Evolutionary conservation across 2,888 invertebrate genomes (phyloP), one percentile per base, ranked within the genome.

Genomic region (Campoletis raptor): DNA sequence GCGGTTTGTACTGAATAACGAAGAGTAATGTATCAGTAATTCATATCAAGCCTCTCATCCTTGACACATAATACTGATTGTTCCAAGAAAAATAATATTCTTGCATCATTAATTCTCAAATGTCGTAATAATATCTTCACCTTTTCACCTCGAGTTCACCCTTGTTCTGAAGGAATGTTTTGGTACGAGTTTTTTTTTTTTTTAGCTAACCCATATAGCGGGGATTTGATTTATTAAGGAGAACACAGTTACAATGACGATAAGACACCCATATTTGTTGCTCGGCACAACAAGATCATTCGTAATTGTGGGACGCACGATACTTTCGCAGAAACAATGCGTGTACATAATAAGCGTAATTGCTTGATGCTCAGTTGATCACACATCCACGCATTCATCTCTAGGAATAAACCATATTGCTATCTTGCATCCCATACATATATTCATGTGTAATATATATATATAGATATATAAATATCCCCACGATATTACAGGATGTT

Each of bases 321-420:
- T 54, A 37, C 72, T 81, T 85, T 81, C 81, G 81, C 66, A 78
- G 73, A 81, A 85, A 85, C 81, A 85, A 85, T 81, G 85, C 81
- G 85, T 73, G 30, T 37, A 40, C 24, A 64, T 78, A 82, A 85
- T 61, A 37, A 82, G 37, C 77, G 85, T 85, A 85, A 85, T 85
- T 85, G 81, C 66, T 69, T 48, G 40, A 30, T 5, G 67, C 80
- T 40, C 77, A n/a, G 73, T 57, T 67, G 77, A 77, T 77, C 66
- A n/a, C 76, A 42, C n/a, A 37, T 40, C 15, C 30, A 37, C 48
- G 67, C 67, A 48, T 81, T 79, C 52, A 64, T 42, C 52, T 4
- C 70, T 73, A 70, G 64, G 82, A 80, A 83, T 76, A 80, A 70
- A 85, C 42, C 40, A 66, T 57, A 57, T 21, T 36, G 12, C 66